Evolutionary conservation across 1,140 invertebrate genomes (phyloP).

Genomic region (Leptinotarsa lineolata): DNA sequence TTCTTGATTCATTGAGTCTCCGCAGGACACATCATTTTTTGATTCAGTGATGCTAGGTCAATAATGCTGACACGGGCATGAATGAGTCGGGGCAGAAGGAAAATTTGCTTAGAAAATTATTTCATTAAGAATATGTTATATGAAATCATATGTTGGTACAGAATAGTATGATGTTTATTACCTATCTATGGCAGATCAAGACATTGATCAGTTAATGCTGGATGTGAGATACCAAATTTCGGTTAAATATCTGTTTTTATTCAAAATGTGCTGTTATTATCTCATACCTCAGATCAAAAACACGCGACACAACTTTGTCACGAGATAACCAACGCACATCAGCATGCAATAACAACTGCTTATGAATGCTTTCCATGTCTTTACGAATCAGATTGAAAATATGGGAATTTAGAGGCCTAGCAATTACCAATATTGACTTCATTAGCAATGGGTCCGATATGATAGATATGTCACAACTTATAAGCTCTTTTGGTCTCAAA

Average conservation of each 20-base stretch:
- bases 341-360: slow-evolving; percentile 48
- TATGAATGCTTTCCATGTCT: slow-evolving; percentile 49
- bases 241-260: background rate
- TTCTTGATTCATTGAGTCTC: too few species aligned
- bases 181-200: too few species aligned
- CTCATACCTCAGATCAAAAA: slow-evolving; percentile 46
- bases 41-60: too few species aligned
- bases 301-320: slow-evolving; percentile 42
- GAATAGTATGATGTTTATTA: background rate
- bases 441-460: slow-evolving; percentile 39
- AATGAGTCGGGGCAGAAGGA: too few species aligned
- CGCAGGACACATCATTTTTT: too few species aligned
- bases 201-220: too few species aligned
- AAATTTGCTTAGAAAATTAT: too few species aligned
- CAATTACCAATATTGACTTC: slow-evolving; percentile 50
- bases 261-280: slow-evolving; percentile 24
- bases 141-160: background rate
- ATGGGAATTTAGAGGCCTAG: slow-evolving; percentile 45
- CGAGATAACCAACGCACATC: slow-evolving; percentile 52
- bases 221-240: too few species aligned
- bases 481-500: too few species aligned
- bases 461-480: too few species aligned
- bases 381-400: slow-evolving; percentile 50
- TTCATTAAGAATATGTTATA: background rate
- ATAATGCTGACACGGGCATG: too few species aligned